These are phyloP conservation scores for Thamnophis sirtalis DNA, from an alignment of 2,113 vertebrate species.

Conservation along the genomic window DNA sequence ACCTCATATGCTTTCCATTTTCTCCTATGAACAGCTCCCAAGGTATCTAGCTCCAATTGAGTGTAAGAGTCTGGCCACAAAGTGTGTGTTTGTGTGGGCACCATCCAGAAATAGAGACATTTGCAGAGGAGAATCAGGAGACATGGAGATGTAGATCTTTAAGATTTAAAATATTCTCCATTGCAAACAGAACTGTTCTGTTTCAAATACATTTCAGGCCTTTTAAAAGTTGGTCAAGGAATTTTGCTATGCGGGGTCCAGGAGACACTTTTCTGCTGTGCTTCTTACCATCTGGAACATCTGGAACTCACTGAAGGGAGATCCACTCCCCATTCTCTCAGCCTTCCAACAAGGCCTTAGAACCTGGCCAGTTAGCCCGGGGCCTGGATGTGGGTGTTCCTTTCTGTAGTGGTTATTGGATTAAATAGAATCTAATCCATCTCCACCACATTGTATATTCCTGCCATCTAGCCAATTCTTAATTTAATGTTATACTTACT, in stretches of 20 bases:
- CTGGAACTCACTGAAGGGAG: too few relatives aligned
- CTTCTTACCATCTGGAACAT: neutral
- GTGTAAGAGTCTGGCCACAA: neutral
- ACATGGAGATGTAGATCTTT: neutral
- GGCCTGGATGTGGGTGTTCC: neutral
- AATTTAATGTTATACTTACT: neutral
- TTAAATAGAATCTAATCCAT: neutral
- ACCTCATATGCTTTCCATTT: neutral
- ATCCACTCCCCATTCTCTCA: neutral
- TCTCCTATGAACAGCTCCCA: neutral
- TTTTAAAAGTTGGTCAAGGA: neutral
- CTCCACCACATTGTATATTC: neutral
- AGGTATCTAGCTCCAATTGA: too few relatives aligned
- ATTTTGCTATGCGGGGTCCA: neutral
- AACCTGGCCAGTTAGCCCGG: neutral
- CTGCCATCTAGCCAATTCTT: neutral
- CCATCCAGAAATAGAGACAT: neutral
- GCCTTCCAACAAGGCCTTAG: neutral
- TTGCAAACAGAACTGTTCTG: neutral
- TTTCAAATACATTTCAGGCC: neutral
- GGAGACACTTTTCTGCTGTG: neutral
- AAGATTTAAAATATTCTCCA: neutral
- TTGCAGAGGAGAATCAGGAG: neutral
- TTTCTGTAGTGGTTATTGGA: neutral
- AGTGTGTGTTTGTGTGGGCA: neutral